Base-by-base conservation (phyloP, 1,140 invertebrate genomes). In the Melanaphis sacchari region DNA sequence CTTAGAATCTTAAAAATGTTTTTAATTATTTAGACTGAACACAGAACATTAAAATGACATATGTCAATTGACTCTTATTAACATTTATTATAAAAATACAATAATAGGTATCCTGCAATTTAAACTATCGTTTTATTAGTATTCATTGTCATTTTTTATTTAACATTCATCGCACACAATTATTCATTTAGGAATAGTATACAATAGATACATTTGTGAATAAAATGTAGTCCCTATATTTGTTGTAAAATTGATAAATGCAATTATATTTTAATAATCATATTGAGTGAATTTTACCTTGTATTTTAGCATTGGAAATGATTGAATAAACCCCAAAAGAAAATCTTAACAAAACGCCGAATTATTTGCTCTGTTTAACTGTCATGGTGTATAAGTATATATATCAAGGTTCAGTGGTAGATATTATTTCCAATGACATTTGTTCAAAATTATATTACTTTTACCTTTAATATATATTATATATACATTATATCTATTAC, bases 341-440 rank as follows among this genome's bases (percentile, higher is more conserved):
- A 85, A 43, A 85, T 85, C 9, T 26, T 40, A 31, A 41, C 11
- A 85, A 43, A 31, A 26, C 41, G 41, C 5, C 11, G 38, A 31
- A 43, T 31, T 6, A 31, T 41, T 85, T 85, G 26, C 40, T 85
- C 84, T 31, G 40, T 43, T 85, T 41, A 31, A 46, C 26, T 43
- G 84, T 85, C 41, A 85, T 46, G 84, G 84, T 43, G 26, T 31
- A 85, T 85, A 43, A 76, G n/a, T 76, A 66, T 66, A 76, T n/a
- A n/a, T 18, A 76, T 76, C 59, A 76, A 76, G n/a, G 59, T 76
- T 76, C 5, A 76, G 36, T 76, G 59, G n/a, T n/a, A n/a, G 59
- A 5, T 76, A n/a, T 76, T 76, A 76, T 76, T 76, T n/a, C 31
- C 59, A 76, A 76, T 76, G 59, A 76, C 31, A 76, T 76, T 76